These are phyloP conservation scores for Brachionus paranguensis DNA, from an alignment of 1,140 invertebrate species.

Conservation along the genomic window DNA sequence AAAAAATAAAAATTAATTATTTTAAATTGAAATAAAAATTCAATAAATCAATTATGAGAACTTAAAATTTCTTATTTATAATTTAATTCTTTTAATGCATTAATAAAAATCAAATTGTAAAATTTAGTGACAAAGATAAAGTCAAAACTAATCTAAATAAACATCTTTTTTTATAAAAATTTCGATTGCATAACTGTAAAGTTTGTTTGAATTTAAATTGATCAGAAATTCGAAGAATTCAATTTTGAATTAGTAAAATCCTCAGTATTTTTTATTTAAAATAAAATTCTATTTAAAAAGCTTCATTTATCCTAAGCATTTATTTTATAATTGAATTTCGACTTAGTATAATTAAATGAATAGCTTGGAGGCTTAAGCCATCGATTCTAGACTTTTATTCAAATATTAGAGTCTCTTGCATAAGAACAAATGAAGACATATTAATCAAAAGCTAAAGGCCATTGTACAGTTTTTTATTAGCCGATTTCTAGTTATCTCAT, in stretches of 20 bases:
- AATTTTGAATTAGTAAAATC: not conserved
- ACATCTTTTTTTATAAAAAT: not conserved
- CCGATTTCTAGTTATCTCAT: not conserved
- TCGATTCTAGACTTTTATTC: not conserved
- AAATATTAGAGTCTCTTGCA: not conserved
- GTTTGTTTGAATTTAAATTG: not conserved
- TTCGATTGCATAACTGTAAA: not conserved
- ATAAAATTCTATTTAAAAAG: not conserved
- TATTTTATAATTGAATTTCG: not conserved
- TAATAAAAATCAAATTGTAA: not conserved
- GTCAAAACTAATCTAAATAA: not conserved
- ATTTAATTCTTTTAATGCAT: not conserved
- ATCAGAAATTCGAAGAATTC: not conserved
- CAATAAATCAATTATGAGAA: not conserved
- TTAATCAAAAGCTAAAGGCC: not conserved
- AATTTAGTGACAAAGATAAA: not conserved
- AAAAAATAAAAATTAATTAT: slow-evolving; percentile 20
- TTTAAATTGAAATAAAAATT: not conserved
- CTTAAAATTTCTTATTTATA: not conserved
- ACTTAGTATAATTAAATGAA: not conserved
- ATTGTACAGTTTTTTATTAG: not conserved
- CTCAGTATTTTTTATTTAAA: not conserved
- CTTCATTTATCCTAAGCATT: not conserved
- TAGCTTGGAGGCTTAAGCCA: not conserved
- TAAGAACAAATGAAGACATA: not conserved